Percentiles rank a stretch among this genome's conserved stretches.
Conservation (phyloP, 2,113 vertebrate species). For the Uria lomvia region DNA sequence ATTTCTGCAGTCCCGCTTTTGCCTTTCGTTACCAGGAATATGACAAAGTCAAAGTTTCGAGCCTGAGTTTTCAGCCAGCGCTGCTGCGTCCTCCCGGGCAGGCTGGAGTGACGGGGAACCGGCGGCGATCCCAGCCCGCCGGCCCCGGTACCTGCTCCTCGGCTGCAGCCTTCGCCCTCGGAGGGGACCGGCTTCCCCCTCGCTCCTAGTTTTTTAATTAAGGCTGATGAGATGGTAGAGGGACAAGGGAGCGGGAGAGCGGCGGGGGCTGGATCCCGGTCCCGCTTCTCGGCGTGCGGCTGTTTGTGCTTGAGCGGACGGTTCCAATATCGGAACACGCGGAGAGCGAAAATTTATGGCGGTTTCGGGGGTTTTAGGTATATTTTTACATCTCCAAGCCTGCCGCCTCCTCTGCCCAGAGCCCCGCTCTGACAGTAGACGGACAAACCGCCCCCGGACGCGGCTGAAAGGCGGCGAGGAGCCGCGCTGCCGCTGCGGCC, state of each 20-base stretch:
- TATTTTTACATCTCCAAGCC: background rate
- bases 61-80: background rate
- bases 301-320: background rate
- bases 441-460: background rate
- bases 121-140: background rate
- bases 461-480: background rate
- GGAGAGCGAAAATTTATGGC: background rate
- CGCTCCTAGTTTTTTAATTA: background rate
- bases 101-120: background rate
- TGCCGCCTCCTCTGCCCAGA: background rate
- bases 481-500: background rate
- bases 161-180: background rate
- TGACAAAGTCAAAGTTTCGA: background rate
- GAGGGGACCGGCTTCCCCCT: background rate
- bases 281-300: background rate
- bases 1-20: background rate
- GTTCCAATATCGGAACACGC: background rate
- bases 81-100: background rate
- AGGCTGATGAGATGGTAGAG: background rate
- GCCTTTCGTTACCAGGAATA: rapidly evolving
- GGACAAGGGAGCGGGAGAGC: background rate
- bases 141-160: background rate
- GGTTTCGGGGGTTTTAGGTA: background rate
- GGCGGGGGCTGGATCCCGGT: background rate
- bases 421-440: background rate